Conservation (phyloP, 2,797 vertebrate genomes). For the Pterois miles region DNA sequence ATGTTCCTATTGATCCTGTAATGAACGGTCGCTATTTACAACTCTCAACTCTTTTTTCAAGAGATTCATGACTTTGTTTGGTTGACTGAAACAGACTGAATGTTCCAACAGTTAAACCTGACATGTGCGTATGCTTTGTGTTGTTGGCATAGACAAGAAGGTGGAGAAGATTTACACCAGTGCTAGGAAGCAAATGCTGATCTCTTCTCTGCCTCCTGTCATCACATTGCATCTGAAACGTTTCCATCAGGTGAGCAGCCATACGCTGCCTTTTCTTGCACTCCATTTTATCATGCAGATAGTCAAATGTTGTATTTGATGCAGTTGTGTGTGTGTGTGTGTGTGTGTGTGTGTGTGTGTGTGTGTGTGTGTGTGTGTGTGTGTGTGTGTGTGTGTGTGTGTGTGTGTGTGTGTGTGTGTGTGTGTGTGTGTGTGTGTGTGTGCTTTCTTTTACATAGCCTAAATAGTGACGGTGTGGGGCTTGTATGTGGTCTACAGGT, state of each 20-base stretch:
- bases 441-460: no score
- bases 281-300: not conserved
- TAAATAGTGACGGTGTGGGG: no score
- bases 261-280: not conserved
- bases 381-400: no score
- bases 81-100: not conserved
- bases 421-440: no score
- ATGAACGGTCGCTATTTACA: not conserved
- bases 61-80: not conserved
- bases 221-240: conserved; percentile 97
- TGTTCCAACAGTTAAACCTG: not conserved
- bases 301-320: not conserved
- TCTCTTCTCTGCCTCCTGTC: conserved; percentile 92
- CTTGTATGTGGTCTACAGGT: not conserved
- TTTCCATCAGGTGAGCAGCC: conserved; percentile 92
- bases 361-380: no score
- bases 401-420: no score
- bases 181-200: conserved; percentile 94
- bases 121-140: conserved; percentile 5
- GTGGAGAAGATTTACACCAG: conserved; percentile 93
- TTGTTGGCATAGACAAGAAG: conserved; percentile 84
- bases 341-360: no score
- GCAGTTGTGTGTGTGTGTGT: no score
- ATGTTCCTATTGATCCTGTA: not conserved
- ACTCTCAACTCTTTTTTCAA: not conserved